These are phyloP conservation scores for Pseudomugil tenellus DNA, from an alignment of 2,797 vertebrate species.

Conservation along the genomic window DNA sequence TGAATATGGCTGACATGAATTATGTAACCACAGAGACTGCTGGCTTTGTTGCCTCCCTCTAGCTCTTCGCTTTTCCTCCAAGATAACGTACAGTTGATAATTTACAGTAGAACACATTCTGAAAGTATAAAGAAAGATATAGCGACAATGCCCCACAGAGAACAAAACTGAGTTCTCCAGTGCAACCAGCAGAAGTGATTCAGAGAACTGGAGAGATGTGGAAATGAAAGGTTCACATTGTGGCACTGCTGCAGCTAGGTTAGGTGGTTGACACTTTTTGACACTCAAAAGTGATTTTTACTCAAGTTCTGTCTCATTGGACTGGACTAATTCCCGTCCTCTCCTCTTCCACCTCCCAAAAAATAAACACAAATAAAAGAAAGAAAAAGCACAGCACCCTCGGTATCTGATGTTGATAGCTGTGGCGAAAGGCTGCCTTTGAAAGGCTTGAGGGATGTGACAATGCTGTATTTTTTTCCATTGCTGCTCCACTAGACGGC, in stretches of 20 bases:
- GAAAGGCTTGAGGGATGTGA: conserved; percentile 79
- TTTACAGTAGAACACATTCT: conserved; percentile 78
- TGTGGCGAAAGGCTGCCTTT: conserved; percentile 75
- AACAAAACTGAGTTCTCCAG: conserved; percentile 53
- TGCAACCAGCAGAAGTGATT: conserved; percentile 51
- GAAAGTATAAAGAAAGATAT: conserved; percentile 70
- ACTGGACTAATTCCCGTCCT: conserved; percentile 38
- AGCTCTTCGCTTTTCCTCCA: conserved; percentile 71
- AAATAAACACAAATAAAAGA: conserved; percentile 41
- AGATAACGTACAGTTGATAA: conserved; percentile 79
- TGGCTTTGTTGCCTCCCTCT: conserved; percentile 76
- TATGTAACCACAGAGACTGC: conserved; percentile 81
- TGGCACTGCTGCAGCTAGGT: conserved; percentile 45
- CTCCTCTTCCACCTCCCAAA: background rate
- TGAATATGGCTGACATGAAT: conserved; percentile 86
- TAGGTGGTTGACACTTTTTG: conserved; percentile 63
- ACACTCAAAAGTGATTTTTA: conserved; percentile 69
- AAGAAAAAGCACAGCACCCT: conserved; percentile 40
- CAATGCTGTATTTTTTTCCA: conserved; percentile 65
- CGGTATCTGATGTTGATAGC: conserved; percentile 79
- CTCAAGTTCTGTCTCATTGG: conserved; percentile 69
- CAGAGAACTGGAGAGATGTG: conserved; percentile 45
- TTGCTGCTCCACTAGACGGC: conserved; percentile 66
- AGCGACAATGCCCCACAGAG: conserved; percentile 68
- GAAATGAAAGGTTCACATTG: conserved; percentile 37